phyloP scores from a whole-genome alignment of 2,797 vertebrate species.

The Chelidonichthys spinosus region DNA sequence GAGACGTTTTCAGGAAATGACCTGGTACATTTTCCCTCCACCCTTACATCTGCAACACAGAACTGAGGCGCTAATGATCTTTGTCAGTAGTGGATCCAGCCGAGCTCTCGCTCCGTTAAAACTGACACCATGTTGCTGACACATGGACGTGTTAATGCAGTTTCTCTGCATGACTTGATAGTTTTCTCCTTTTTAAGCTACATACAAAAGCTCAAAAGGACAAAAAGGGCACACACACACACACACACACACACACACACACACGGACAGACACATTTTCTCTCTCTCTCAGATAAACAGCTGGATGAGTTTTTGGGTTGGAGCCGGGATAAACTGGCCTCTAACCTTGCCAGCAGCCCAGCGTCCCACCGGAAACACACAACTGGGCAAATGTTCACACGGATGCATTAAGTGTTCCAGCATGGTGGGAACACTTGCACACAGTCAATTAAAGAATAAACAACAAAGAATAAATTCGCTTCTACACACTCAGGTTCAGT shows the following conservation, averaged over 20 bases:
- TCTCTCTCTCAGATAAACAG: slow-evolving; percentile 40
- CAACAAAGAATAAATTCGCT: neutral
- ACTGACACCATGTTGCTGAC: neutral
- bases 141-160: neutral
- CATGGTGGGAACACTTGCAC: neutral
- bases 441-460: neutral
- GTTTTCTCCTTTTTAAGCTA: neutral
- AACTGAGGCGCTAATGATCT: slow-evolving; percentile 16
- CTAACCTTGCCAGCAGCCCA: slow-evolving; percentile 1
- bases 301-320: slow-evolving; percentile 42
- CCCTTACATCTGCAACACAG: slow-evolving; percentile 8
- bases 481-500: neutral
- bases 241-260: slow-evolving; percentile 1
- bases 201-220: neutral
- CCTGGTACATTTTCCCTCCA: neutral
- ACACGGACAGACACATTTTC: slow-evolving; percentile 2
- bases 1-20: slow-evolving; percentile 18
- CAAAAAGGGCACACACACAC: slow-evolving; percentile 10
- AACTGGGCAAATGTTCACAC: slow-evolving; percentile 7
- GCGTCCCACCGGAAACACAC: slow-evolving; percentile 19
- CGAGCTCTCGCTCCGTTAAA: neutral
- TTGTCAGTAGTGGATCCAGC: neutral
- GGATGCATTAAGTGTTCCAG: slow-evolving; percentile 5
- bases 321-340: slow-evolving; percentile 31
- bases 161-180: slow-evolving; percentile 16